Conservation (phyloP, 1,140 invertebrate species). For the Tetragnatha versicolor region DNA sequence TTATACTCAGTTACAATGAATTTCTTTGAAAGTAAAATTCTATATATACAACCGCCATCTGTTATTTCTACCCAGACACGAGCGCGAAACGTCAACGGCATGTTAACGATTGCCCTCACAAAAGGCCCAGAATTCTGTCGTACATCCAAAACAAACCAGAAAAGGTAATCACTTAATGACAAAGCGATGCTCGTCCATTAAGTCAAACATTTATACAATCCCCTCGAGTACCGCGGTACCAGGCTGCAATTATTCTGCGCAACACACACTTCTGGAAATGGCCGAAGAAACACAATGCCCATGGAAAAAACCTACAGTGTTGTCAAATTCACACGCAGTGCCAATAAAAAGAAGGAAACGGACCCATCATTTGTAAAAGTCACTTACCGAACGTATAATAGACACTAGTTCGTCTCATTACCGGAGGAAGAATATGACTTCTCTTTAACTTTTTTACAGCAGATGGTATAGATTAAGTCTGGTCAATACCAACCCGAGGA, state of each 20-base stretch:
- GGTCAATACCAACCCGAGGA: neutral
- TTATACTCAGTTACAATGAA: too few relatives aligned
- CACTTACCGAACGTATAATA: slow-evolving; percentile 29
- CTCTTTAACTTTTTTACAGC: slow-evolving; percentile 19
- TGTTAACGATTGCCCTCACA: too few relatives aligned
- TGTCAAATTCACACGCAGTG: slow-evolving; percentile 8
- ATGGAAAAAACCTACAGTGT: slow-evolving; percentile 3
- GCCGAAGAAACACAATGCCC: neutral
- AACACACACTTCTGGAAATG: slow-evolving; percentile 6
- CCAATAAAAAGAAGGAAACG: neutral
- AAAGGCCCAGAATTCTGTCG: too few relatives aligned
- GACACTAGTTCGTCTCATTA: slow-evolving; percentile 12
- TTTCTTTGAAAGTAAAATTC: too few relatives aligned
- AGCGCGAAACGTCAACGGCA: too few relatives aligned
- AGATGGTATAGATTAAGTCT: slow-evolving; percentile 27
- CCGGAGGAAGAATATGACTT: neutral
- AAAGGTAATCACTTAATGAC: slow-evolving; percentile 28
- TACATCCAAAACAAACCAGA: too few relatives aligned
- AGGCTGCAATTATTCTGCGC: slow-evolving; percentile 23
- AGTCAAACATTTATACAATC: slow-evolving; percentile 11
- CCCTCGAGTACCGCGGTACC: neutral
- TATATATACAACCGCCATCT: too few relatives aligned
- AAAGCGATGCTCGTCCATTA: slow-evolving; percentile 15
- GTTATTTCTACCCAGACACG: too few relatives aligned
- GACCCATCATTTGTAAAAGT: slow-evolving; percentile 38